Evolutionary conservation across 2,113 vertebrate genomes (phyloP).

Genomic region (Petrocephalus microphthalmus): DNA sequence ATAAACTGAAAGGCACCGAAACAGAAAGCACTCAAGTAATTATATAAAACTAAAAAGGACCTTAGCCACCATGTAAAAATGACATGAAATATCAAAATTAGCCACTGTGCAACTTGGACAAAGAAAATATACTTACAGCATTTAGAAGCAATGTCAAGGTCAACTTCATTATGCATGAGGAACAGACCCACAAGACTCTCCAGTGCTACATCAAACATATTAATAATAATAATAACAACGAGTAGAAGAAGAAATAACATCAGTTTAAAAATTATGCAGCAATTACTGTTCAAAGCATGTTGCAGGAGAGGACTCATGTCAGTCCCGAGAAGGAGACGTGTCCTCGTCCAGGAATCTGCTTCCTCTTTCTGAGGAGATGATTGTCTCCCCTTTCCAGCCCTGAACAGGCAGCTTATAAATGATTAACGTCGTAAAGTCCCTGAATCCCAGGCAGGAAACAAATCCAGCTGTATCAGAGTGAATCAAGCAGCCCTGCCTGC

Average conservation of each 20-base stretch:
- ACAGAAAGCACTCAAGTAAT: not conserved
- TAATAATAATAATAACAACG: no score
- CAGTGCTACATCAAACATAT: not conserved
- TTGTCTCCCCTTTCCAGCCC: not conserved
- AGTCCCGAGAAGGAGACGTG: not conserved
- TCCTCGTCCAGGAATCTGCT: not conserved
- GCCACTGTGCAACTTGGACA: not conserved
- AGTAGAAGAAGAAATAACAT: not conserved
- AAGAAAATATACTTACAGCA: not conserved
- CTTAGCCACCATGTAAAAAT: not conserved
- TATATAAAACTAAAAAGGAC: not conserved
- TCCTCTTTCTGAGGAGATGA: not conserved
- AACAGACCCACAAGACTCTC: not conserved
- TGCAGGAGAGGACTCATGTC: not conserved
- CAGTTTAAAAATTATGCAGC: not conserved
- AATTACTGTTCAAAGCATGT: not conserved
- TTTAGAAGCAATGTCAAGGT: not conserved
- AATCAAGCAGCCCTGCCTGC: not conserved
- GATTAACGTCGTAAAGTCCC: not conserved
- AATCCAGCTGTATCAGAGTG: not conserved
- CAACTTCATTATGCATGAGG: not conserved
- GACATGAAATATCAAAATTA: not conserved
- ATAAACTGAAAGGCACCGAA: not conserved
- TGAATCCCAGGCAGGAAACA: not conserved
- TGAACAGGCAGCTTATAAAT: not conserved